phyloP scores from a whole-genome alignment of 2,797 vertebrate species.

The Lemur catta region DNA sequence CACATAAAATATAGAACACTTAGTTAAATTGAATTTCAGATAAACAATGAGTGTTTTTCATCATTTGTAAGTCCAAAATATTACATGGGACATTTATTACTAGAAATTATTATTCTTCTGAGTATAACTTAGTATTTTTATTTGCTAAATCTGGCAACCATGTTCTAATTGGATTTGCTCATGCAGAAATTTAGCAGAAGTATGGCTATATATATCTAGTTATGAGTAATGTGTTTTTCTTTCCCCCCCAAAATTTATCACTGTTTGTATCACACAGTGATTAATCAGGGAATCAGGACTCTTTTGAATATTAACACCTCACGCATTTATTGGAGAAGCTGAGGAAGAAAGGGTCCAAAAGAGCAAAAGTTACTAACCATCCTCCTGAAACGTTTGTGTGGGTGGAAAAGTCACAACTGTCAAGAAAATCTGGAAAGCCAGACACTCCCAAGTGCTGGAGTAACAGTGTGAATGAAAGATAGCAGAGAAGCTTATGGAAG shows the following conservation, averaged over 20 bases:
- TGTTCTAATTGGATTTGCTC: neutral
- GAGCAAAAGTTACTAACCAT: neutral
- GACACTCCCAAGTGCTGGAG: accelerated
- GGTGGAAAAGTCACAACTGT: neutral
- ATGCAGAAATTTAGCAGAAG: neutral
- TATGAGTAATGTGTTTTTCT: neutral
- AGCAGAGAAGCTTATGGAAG: neutral
- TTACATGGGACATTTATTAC: neutral
- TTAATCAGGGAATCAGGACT: neutral
- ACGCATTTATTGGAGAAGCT: neutral
- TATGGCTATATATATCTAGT: neutral
- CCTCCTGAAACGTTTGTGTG: neutral
- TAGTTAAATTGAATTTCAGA: neutral
- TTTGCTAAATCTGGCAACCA: neutral
- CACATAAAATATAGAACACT: neutral
- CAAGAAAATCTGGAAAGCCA: neutral
- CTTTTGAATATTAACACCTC: neutral
- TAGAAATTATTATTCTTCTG: neutral
- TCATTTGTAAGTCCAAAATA: neutral
- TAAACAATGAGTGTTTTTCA: neutral
- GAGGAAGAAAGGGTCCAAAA: neutral
- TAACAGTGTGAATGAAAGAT: neutral
- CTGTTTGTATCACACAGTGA: neutral
- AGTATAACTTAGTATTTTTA: neutral
- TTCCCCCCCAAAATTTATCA: too few species aligned